These are phyloP conservation scores for Zaprionus ghesquierei DNA, from an alignment of 1,140 invertebrate species.

Conservation along the genomic window DNA sequence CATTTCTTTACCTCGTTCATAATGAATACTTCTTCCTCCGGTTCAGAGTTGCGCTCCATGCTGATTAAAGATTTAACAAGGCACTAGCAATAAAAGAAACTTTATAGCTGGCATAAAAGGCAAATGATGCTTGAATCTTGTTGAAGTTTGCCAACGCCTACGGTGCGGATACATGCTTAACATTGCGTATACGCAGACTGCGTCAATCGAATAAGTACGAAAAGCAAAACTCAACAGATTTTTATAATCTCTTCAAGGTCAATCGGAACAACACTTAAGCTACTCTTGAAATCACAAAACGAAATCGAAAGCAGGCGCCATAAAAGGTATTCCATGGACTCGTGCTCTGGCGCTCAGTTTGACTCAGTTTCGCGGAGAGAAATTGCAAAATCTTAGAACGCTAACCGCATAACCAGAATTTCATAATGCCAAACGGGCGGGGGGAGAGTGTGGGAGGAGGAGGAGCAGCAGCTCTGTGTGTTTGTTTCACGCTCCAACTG, in stretches of 20 bases:
- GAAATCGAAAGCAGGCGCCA: constrained; percentile 38
- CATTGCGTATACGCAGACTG: constrained; percentile 20
- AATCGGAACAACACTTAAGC: background rate
- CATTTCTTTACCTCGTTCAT: constrained; percentile 22
- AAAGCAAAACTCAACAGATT: background rate
- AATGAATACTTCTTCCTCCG: background rate
- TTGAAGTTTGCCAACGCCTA: background rate
- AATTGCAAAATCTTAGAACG: constrained; percentile 44
- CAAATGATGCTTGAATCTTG: background rate
- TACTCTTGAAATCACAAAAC: background rate
- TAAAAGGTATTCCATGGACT: constrained; percentile 17
- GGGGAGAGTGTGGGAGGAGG: background rate
- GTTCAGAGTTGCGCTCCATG: no score
- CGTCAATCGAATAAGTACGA: background rate
- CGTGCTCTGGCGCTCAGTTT: constrained; percentile 13
- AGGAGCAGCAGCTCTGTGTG: background rate
- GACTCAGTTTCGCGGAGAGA: constrained; percentile 16
- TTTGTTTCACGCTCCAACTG: constrained; percentile 28
- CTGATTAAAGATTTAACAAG: background rate
- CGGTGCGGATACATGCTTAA: background rate
- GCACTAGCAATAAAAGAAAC: background rate
- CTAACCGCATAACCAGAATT: constrained; percentile 30
- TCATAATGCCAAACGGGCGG: constrained; percentile 23
- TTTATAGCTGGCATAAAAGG: background rate
- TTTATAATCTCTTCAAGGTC: constrained; percentile 26